Evolutionary conservation across 2,888 invertebrate genomes (phyloP), one percentile per base, ranked within the genome.

Genomic region (Conus canariensis): DNA sequence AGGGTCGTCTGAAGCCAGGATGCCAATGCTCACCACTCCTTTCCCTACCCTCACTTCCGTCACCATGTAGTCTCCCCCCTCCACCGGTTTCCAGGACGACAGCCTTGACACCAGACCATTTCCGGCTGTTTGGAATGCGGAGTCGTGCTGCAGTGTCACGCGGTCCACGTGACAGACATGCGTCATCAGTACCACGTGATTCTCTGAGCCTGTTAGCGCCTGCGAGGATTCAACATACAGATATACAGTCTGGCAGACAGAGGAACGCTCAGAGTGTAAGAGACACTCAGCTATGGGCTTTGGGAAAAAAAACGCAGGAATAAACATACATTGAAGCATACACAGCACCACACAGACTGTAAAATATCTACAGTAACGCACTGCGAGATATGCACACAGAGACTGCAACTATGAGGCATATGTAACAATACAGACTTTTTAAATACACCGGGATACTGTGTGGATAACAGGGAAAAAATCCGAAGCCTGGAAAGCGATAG

Each of bases 101-200:
- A 89, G 64, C 22, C 6, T 59, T 22, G 85, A 83, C 25, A 85
- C 85, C 10, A 58, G 74, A 16, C 16, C 25, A 12, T 7, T 74
- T 30, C 22, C 9, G 59, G 56, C n/a, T 22, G 30, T 25, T 56
- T 83, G 56, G 19, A 58, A 59, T 74, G 83, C 58, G 22, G 30
- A n/a, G 74, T 89, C 70, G 22, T 74, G 83, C 45, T 22, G 25
- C 22, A 89, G n/a, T 25, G n/a, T 19, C 70, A 89, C 89, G 25
- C 89, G 89, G 85, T 89, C 85, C 45, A 70, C 89, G 59, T 85
- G n/a, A 59, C 89, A 89, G n/a, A n/a, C 58, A 67, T 89, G 89
- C 25, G 89, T 85, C 25, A 89, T 30, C 58, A 89, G 89, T 0
- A 89, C 59, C 56, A 89, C 45, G 85, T 89, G 85, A 56, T 89